These are phyloP conservation scores for Protonemura montana DNA, from an alignment of 2,888 invertebrate genomes.

Conservation along the genomic window DNA sequence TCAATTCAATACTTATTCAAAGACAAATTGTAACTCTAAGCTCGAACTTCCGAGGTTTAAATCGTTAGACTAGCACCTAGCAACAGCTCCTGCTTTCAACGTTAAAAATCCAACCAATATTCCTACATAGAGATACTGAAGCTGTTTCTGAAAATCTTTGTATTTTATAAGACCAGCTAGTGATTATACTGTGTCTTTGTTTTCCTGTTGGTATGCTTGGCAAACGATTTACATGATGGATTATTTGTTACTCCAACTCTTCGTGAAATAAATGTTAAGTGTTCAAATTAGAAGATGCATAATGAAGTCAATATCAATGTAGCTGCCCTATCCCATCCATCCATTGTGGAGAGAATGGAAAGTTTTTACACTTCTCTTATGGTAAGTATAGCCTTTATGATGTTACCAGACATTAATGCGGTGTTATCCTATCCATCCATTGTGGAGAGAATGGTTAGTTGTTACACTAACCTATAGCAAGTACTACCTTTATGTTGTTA, in stretches of 20 bases:
- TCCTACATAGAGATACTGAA: background rate
- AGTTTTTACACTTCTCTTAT: no score
- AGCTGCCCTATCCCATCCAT: no score
- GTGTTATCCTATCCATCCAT: no score
- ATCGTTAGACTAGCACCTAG: background rate
- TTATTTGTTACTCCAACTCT: background rate
- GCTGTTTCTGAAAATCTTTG: background rate
- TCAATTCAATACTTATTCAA: background rate
- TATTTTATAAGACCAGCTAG: background rate
- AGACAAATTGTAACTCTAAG: background rate
- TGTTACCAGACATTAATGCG: no score
- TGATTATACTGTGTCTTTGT: background rate
- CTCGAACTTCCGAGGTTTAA: background rate
- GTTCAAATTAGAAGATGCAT: background rate
- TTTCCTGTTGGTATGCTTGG: background rate
- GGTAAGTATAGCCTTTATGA: no score
- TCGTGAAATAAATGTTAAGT: background rate
- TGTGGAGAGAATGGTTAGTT: no score
- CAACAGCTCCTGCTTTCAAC: background rate
- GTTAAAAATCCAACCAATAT: background rate
- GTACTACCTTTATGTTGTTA: no score
- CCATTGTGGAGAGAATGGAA: no score
- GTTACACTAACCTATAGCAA: no score
- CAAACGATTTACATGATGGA: background rate
- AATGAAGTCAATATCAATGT: no score